Evolutionary conservation across 2,113 vertebrate genomes (phyloP).

Genomic region (Paradisaea rubra): DNA sequence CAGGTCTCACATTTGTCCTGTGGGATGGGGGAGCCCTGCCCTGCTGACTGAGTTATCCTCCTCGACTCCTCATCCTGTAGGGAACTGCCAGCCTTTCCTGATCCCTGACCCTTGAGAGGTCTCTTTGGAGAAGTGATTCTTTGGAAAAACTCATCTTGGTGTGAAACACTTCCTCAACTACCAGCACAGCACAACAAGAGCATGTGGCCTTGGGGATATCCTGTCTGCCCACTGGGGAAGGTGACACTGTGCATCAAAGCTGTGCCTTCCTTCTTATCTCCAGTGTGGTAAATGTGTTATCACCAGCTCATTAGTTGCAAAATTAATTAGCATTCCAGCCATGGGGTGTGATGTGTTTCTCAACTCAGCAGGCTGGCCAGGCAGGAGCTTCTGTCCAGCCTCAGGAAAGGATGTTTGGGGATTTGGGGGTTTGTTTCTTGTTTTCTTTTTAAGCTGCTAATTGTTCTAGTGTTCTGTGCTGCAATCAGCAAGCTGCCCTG

Average conservation of each 20-base stretch:
- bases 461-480: neutral
- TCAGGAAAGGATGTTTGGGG: neutral
- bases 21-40: neutral
- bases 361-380: neutral
- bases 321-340: constrained; percentile 6
- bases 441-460: neutral
- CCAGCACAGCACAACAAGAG: neutral
- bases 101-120: neutral
- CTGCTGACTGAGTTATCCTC: neutral
- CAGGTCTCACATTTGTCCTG: neutral
- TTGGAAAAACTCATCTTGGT: neutral
- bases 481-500: neutral
- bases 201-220: neutral
- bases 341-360: neutral
- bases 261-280: neutral
- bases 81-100: neutral
- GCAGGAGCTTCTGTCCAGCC: neutral
- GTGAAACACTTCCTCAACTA: constrained; percentile 10
- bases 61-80: neutral
- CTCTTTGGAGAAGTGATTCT: neutral
- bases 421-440: neutral
- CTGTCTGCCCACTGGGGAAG: neutral
- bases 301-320: neutral
- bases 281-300: neutral
- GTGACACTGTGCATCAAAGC: neutral